Percentiles rank a stretch among this genome's conserved stretches.
phyloP scores from a whole-genome alignment of 2,888 invertebrate species.

The Thereva unica region DNA sequence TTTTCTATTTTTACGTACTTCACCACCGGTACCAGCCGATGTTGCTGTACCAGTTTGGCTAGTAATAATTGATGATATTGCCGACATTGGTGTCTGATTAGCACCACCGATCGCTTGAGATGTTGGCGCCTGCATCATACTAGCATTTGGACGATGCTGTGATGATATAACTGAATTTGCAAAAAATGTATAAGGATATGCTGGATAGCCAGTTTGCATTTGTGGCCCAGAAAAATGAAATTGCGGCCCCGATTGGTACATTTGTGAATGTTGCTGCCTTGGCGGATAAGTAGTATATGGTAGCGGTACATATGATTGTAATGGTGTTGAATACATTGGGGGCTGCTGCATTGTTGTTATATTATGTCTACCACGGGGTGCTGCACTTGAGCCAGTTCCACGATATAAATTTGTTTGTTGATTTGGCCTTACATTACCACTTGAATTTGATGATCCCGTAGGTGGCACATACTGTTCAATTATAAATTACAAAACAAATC shows the following conservation, averaged over 20 bases:
- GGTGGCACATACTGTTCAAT: conserved; percentile 50
- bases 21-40: conserved; percentile 48
- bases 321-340: conserved; percentile 50
- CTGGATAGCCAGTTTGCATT: conserved; percentile 10
- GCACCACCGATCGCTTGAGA: conserved; percentile 4
- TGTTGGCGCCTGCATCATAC: too few relatives aligned
- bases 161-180: conserved; percentile 46
- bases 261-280: conserved; percentile 49
- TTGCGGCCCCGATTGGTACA: conserved; percentile 44
- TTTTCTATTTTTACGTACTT: conserved; percentile 45
- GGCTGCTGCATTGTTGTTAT: conserved; percentile 39
- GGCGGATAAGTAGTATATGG: conserved; percentile 46
- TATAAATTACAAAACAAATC: conserved; percentile 15
- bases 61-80: conserved; percentile 8
- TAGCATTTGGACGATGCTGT: conserved; percentile 48
- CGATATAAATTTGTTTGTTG: conserved; percentile 50
- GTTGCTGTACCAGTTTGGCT: conserved; percentile 29
- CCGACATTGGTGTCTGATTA: conserved; percentile 1
- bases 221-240: conserved; percentile 48
- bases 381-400: conserved; percentile 48
- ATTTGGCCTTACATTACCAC: conserved; percentile 41
- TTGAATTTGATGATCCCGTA: conserved; percentile 49
- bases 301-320: conserved; percentile 50
- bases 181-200: conserved; percentile 13
- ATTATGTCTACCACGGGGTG: conserved; percentile 44